Evolutionary conservation across 2,888 invertebrate species (phyloP), one percentile per base, ranked within the genome.

Genomic region (Drosophila neonasuta): DNA sequence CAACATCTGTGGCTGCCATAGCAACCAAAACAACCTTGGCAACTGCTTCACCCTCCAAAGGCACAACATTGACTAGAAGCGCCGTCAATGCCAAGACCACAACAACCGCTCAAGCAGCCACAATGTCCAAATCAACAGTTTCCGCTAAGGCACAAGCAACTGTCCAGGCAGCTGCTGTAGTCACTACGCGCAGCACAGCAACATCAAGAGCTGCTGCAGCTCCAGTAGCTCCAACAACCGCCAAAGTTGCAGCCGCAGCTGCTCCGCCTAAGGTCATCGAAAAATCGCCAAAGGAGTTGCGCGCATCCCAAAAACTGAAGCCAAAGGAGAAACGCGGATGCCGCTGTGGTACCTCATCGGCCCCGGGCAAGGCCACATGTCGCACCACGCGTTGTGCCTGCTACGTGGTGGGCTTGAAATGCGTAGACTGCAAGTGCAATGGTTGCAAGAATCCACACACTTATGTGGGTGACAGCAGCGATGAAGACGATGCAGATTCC

Each of bases 331-430:
- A 94, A 91, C 96, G 96, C 11, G 15, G 42, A 5, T 98, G 97
- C 89, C 93, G 97, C 66, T 98, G 98, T 92, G 97, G 97, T 3
- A 96, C 97, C 0, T 96, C 97, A 0, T 94, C 96, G 1, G 95
- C 95, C 15, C 97, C 97, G 0, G 97, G 97, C 4, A 97, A 96
- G 89, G 91, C 97, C 45, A 97, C 97, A 0, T 98, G 98, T 88
- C 97, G 97, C 88, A 97, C 97, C 0, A 97, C 97, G 89, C 92
- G 98, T 70, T 98, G 98, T 91, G 97, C 97, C 0, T 98, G 98
- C 91, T 98, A 98, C 90, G 96, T 97, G 4, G 96, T 96, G 75
- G 95, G 96, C 76, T 96, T 96, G 89, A 95, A 96, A 0, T 98
- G 98, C 89, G 93, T 95, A 6, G 96, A 96, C 82, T 98, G 98